phyloP scores from a whole-genome alignment of 2,113 vertebrate species.

The Suncus etruscus region DNA sequence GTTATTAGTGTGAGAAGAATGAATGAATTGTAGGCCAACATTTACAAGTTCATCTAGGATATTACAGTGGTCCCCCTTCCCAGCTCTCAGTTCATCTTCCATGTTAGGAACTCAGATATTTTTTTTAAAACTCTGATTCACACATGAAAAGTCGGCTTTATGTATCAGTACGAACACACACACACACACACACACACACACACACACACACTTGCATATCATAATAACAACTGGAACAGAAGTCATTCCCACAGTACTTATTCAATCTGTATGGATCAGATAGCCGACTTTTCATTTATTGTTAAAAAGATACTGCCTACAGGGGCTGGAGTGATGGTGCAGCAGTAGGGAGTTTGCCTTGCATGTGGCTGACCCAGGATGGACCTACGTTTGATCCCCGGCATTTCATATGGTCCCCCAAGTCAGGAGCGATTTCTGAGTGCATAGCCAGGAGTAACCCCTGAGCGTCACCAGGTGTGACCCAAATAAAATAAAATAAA shows the following conservation, averaged over 20 bases:
- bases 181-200: not conserved
- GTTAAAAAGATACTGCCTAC: not conserved
- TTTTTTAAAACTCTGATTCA: not conserved
- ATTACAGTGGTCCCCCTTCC: not conserved
- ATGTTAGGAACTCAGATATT: not conserved
- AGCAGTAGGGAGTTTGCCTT: too few relatives aligned
- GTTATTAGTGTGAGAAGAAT: not conserved
- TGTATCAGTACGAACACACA: not conserved
- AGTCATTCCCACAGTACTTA: not conserved
- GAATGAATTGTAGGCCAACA: not conserved
- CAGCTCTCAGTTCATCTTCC: not conserved
- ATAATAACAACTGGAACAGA: not conserved
- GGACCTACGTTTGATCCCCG: too few relatives aligned
- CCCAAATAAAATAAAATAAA: not conserved
- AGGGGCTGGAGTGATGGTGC: too few relatives aligned
- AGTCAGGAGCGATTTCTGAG: too few relatives aligned
- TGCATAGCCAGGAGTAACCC: too few relatives aligned
- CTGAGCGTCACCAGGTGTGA: too few relatives aligned
- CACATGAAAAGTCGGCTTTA: not conserved
- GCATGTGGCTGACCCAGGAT: too few relatives aligned
- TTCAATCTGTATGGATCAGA: not conserved
- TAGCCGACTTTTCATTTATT: not conserved
- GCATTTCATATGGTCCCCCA: too few relatives aligned
- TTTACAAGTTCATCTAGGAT: not conserved
- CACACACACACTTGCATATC: not conserved